Percentiles rank a stretch among this genome's conserved stretches.
Evolutionary conservation across 1,140 invertebrate species (phyloP).

Genomic region (Hycleus cichorii): DNA sequence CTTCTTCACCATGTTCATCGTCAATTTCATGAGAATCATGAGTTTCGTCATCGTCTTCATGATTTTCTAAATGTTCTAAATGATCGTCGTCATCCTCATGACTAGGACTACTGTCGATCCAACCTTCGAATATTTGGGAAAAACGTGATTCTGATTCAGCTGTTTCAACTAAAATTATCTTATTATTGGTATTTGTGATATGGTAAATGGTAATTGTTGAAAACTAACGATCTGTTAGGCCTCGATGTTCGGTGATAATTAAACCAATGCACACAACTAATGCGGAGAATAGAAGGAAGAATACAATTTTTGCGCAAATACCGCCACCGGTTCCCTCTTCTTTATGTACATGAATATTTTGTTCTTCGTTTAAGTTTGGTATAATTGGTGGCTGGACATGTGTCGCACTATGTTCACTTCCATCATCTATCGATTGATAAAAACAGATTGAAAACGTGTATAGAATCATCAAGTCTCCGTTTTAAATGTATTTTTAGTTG

Average conservation of each 20-base stretch:
- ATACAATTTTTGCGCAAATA: conserved; percentile 74
- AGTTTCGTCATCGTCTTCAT: conserved; percentile 43
- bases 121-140: conserved; percentile 65
- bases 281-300: conserved; percentile 63
- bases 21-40: conserved; percentile 37
- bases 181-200: neutral
- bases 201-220: neutral
- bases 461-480: neutral
- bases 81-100: conserved; percentile 40
- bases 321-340: conserved; percentile 67
- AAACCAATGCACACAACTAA: conserved; percentile 64
- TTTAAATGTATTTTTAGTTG: neutral
- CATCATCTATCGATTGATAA: conserved; percentile 21
- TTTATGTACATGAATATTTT: conserved; percentile 67
- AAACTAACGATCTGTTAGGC: conserved; percentile 64
- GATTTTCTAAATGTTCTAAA: conserved; percentile 41
- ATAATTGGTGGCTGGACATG: conserved; percentile 9
- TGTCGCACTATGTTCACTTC: conserved; percentile 19
- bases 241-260: conserved; percentile 71
- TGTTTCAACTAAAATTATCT: conserved; percentile 55
- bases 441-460: neutral
- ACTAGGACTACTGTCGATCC: conserved; percentile 60
- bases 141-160: conserved; percentile 62
- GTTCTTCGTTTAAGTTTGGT: conserved; percentile 47
- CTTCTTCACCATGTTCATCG: conserved; percentile 27